A percentile compares a stretch with the other conserved stretches of the same genome.
These are phyloP conservation scores for Phalacrocorax carbo DNA, from an alignment of 2,113 vertebrate genomes.

Conservation along the genomic window DNA sequence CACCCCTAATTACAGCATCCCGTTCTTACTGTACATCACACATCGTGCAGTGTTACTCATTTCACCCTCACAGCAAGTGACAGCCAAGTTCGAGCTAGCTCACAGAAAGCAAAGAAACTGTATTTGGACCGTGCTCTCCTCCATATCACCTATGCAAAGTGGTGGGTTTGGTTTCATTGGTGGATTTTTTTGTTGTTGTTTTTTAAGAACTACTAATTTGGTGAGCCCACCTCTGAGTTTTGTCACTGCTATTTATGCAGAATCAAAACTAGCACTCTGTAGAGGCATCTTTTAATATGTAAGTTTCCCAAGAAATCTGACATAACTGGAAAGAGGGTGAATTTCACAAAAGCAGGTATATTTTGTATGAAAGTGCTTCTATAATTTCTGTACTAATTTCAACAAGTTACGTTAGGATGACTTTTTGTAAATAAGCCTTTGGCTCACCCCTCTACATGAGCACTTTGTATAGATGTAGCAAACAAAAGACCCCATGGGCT, in stretches of 20 bases:
- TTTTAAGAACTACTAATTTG: neutral
- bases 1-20: neutral
- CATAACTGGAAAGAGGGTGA: neutral
- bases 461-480: neutral
- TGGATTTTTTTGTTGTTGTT: neutral
- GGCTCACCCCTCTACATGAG: neutral
- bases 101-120: neutral
- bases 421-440: neutral
- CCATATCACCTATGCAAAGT: neutral
- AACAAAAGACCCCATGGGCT: neutral
- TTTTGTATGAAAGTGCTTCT: neutral
- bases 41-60: neutral
- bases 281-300: neutral
- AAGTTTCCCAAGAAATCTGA: neutral
- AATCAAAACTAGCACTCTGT: neutral
- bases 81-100: neutral
- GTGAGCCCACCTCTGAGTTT: neutral
- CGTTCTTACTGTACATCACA: neutral
- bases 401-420: neutral
- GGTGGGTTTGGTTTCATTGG: neutral
- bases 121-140: accelerated
- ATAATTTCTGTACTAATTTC: neutral
- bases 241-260: neutral
- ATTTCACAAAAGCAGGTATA: neutral
- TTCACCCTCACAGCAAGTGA: neutral